Evolutionary conservation across 1,140 invertebrate genomes (phyloP), one percentile per base, ranked within the genome.

Genomic region (Drosophila leontia): DNA sequence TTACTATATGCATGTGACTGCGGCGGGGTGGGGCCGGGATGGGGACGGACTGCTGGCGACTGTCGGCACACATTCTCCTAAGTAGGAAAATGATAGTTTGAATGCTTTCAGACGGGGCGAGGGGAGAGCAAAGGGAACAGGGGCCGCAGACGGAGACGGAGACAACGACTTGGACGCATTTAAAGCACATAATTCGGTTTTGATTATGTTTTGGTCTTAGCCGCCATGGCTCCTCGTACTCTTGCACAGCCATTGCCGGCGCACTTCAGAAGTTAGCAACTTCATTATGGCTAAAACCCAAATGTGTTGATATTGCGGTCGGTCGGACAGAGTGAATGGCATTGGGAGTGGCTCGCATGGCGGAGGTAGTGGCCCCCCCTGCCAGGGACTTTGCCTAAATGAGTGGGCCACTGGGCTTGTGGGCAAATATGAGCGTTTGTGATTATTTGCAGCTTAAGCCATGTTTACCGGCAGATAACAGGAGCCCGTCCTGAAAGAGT

Each of bases 151-250:
- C 59, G 59, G 26, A 47, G 45, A 71, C 59, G 59, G 26, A 48
- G 60, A 65, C 70, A 57, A 44, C 72, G 63, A 76, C 62, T 60
- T 74, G 71, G 61, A 80, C 85, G 85, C 85, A 90, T 90, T 90
- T 90, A 90, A 90, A 90, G 85, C 75, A 90, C 86, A 91, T 90
- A 90, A 90, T 90, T 90, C 82, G 85, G 85, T 90, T 90, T 90
- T 90, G 85, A 90, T 90, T 90, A 90, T 90, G 85, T 91, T 90
- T 90, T 91, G 86, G 85, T 82, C 75, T 82, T 71, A 86, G 70
- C 65, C 61, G 41, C 50, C 45, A 42, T 60, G 45, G 56, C 64
- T 45, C 35, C 47, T n/a, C 53, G 59, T 39, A 56, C 69, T 74
- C 58, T 42, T 47, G n/a, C 41, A 63, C 39, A 72, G 55, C 65